Evolutionary conservation across 1,140 invertebrate species (phyloP).

Genomic region (Nilaparvata lugens): DNA sequence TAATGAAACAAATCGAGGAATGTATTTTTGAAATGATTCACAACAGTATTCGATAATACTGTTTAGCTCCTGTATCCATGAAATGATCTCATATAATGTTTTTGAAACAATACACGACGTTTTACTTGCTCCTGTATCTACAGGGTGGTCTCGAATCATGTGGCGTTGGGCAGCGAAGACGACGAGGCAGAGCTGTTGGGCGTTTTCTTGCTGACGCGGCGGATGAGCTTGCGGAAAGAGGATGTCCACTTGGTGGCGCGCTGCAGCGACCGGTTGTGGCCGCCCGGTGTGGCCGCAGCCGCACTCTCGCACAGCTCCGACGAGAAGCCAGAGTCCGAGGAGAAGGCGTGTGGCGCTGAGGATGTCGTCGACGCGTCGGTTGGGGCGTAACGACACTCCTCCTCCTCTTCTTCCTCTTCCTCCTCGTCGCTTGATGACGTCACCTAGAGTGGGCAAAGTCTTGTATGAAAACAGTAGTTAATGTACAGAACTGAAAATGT

Average conservation of each 20-base stretch:
- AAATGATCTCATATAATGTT: too few species aligned
- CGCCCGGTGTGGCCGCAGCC: conserved; percentile 27
- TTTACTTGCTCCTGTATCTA: too few species aligned
- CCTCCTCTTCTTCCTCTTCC: conserved; percentile 4
- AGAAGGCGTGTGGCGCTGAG: conserved; percentile 34
- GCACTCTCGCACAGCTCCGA: conserved; percentile 28
- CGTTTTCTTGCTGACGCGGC: conserved; percentile 35
- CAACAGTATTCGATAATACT: too few species aligned
- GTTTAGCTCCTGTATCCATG: too few species aligned
- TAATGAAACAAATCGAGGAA: too few species aligned
- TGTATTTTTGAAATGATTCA: too few species aligned
- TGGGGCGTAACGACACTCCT: conserved; percentile 15
- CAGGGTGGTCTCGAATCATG: background rate
- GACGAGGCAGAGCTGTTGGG: conserved; percentile 11
- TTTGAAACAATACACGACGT: background rate
- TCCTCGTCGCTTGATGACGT: conserved; percentile 1
- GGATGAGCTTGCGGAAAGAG: conserved; percentile 43
- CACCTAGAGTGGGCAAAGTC: conserved; percentile 20
- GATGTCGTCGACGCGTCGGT: conserved; percentile 29
- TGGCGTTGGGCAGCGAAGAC: background rate
- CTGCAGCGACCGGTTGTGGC: conserved; percentile 31
- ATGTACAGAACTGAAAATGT: too few species aligned
- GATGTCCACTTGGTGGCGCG: conserved; percentile 42
- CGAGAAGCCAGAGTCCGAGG: conserved; percentile 43
- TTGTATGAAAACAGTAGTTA: too few species aligned